These are phyloP conservation scores for Metacarcinus magister DNA, from an alignment of 2,888 invertebrate species.

Conservation along the genomic window DNA sequence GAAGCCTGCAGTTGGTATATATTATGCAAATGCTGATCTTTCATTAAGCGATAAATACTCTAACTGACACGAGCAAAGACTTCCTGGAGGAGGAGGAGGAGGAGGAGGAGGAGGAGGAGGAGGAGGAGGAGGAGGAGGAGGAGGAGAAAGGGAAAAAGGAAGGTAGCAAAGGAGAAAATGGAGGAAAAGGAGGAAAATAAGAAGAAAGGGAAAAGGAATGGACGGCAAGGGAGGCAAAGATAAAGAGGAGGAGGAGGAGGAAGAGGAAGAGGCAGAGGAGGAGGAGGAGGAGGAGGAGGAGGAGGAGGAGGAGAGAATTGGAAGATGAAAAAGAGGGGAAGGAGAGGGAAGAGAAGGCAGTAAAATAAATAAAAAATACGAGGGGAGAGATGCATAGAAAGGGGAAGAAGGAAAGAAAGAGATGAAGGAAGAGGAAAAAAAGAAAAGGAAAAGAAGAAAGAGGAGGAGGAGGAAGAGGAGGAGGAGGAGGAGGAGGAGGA, in stretches of 20 bases:
- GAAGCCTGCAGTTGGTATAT: background rate
- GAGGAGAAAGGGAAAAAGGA: background rate
- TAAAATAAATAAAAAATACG: background rate
- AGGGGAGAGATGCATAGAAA: background rate
- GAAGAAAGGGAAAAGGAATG: background rate
- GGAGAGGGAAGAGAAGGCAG: background rate
- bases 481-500: background rate
- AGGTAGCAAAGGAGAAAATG: background rate
- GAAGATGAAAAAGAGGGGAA: background rate
- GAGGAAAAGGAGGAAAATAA: background rate
- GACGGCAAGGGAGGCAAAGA: background rate
- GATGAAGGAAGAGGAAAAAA: background rate
- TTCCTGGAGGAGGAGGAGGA: background rate
- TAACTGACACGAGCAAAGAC: background rate
- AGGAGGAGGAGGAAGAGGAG: background rate
- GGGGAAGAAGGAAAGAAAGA: background rate
- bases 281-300: background rate
- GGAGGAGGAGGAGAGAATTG: background rate
- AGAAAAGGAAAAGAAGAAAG: background rate
- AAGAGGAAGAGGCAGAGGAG: background rate
- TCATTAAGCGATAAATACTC: constrained; percentile 26
- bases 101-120: background rate
- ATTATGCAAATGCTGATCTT: constrained; percentile 37
- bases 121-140: background rate
- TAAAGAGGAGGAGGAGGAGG: background rate